These are phyloP conservation scores for Myoxocephalus aenaeus DNA, from an alignment of 2,797 vertebrate genomes.

Conservation along the genomic window DNA sequence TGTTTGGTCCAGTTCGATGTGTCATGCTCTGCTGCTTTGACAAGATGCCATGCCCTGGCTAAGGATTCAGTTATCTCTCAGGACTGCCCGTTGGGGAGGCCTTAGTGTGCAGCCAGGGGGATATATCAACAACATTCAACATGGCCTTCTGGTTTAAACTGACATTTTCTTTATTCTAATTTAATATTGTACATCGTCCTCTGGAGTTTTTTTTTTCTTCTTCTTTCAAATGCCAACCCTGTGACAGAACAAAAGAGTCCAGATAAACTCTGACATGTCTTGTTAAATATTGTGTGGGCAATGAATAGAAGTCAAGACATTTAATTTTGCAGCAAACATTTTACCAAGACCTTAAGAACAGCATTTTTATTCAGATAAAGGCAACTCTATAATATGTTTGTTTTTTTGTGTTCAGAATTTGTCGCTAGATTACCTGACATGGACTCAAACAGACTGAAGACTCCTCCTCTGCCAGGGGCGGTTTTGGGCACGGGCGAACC, in stretches of 20 bases:
- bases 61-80: constrained; percentile 36
- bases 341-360: constrained; percentile 2
- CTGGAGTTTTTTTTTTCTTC: background rate
- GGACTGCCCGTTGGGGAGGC: constrained; percentile 6
- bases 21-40: constrained; percentile 8
- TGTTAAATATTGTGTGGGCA: constrained; percentile 1
- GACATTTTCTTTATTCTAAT: constrained; percentile 28
- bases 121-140: constrained; percentile 13
- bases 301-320: constrained; percentile 15
- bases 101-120: constrained; percentile 2
- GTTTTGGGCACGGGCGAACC: too few species aligned
- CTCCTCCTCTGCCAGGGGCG: constrained; percentile 8
- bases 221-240: constrained; percentile 15
- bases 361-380: constrained; percentile 6
- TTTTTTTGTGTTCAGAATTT: background rate
- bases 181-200: constrained; percentile 7
- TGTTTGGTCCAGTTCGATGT: background rate
- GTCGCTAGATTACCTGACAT: constrained; percentile 14
- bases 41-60: constrained; percentile 14
- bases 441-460: background rate
- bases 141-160: constrained; percentile 24
- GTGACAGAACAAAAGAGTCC: constrained; percentile 22
- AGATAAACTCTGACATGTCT: constrained; percentile 15
- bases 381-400: background rate
- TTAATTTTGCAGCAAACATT: constrained; percentile 9